These are phyloP conservation scores for Abramis brama DNA, from an alignment of 2,113 vertebrate species.

Conservation along the genomic window DNA sequence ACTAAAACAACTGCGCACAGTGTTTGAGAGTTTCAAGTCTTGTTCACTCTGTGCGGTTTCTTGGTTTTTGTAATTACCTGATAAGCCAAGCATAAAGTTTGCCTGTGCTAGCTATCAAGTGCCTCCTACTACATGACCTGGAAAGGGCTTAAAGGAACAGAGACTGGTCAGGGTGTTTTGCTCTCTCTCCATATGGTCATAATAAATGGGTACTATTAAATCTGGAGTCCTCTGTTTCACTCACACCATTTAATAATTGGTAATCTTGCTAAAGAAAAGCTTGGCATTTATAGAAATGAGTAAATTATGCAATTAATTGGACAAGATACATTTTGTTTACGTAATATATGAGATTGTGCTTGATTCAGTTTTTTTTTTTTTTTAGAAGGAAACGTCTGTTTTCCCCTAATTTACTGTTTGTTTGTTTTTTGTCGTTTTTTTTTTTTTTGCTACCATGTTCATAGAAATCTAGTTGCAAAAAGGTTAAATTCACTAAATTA, in stretches of 20 bases:
- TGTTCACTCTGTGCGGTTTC: neutral
- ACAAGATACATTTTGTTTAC: neutral
- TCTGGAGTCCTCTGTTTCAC: constrained; percentile 6
- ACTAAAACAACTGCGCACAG: neutral
- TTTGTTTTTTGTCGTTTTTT: neutral
- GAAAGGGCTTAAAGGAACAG: constrained; percentile 46
- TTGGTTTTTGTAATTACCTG: neutral
- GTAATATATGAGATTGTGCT: too few species aligned
- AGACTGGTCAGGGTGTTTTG: neutral
- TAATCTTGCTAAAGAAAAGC: neutral
- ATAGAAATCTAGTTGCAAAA: neutral
- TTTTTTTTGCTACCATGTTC: neutral
- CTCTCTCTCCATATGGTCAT: constrained; percentile 24
- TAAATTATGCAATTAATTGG: neutral
- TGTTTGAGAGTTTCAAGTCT: constrained; percentile 1
- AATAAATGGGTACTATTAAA: constrained; percentile 36
- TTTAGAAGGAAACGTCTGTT: neutral
- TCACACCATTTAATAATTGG: neutral
- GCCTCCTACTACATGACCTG: constrained; percentile 44
- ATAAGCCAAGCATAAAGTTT: neutral
- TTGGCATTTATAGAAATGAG: neutral
- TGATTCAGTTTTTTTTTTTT: too few species aligned
- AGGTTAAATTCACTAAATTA: neutral
- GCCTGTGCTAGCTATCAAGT: constrained; percentile 38
- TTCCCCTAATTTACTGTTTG: neutral